Base-by-base conservation (phyloP, 1,140 invertebrate species). In the Musca vetustissima region DNA sequence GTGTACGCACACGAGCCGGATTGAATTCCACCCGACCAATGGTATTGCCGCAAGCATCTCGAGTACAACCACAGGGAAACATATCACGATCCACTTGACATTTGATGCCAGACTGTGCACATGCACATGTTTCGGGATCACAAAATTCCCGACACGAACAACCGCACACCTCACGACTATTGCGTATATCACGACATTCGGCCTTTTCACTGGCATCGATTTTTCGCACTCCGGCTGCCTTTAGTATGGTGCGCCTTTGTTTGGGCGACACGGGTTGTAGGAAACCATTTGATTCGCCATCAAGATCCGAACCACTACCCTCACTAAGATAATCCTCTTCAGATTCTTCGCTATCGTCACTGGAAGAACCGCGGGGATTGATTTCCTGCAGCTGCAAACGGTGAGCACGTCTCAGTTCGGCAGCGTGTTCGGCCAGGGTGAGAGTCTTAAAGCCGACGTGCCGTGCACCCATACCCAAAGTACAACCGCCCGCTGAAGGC, bases 21-120 rank as follows among this genome's bases (percentile, higher is more conserved):
- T 98, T 98, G 75, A 98, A 98, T 82, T 98, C 97, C 69, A 98
- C 94, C 67, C 97, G 87, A 8, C 97, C 97, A 64, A 90, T 90
- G 3, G 89, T 90, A 83, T 99, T 99, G 36, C 89, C 92, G 83
- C 97, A 99, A 57, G 94, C 94, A 75, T 98, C 96, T 71, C 93
- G 89, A 0, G 93, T 92, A 84, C 97, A 99, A 21, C 96, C 95
- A 83, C 97, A 99, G 0, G 97, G 97, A 83, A 98, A 99, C 76
- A 94, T 96, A 50, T 95, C 86, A 70, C 96, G 88, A 84, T 98
- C 96, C 21, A 99, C 94, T 87, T 97, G 95, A 81, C 95, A 99
- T 85, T 98, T 97, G 69, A 99, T 98, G 25, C 95, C 96, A 59
- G 93, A 93, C 79, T 93, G 88, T 80, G 93, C 94, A 84, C 97